These are phyloP conservation scores for Eupsilia transversa DNA, from an alignment of 2,888 invertebrate species.

Conservation along the genomic window DNA sequence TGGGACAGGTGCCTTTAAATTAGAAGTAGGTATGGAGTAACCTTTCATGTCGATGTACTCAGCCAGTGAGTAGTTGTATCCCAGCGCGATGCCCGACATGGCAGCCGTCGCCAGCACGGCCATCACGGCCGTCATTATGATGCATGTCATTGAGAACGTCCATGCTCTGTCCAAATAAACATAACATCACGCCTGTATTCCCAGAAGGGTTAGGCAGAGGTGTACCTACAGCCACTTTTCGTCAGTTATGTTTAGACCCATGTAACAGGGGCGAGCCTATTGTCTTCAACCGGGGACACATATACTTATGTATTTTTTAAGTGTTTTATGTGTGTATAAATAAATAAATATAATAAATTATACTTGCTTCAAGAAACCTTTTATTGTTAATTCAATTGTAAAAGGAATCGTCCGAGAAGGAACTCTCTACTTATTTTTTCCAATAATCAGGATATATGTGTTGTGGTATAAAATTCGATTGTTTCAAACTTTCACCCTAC, in stretches of 20 bases:
- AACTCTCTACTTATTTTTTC: background rate
- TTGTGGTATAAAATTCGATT: background rate
- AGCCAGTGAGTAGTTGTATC: constrained; percentile 86
- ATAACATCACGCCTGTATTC: background rate
- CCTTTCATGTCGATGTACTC: constrained; percentile 86
- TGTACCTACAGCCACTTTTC: background rate
- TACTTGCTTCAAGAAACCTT: background rate
- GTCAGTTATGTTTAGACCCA: background rate
- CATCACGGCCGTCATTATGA: constrained; percentile 80
- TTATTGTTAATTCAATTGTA: background rate
- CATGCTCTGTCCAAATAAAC: constrained; percentile 73
- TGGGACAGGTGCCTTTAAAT: background rate
- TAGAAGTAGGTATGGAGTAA: constrained; percentile 39
- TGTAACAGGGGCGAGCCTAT: too few species aligned
- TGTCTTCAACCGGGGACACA: too few species aligned
- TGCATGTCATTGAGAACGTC: constrained; percentile 84
- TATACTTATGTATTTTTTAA: too few species aligned
- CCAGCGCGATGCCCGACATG: constrained; percentile 84
- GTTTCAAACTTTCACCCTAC: too few species aligned
- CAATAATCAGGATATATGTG: background rate
- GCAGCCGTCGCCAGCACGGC: constrained; percentile 76
- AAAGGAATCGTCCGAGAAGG: background rate
- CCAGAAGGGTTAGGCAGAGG: background rate
- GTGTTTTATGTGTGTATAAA: background rate
- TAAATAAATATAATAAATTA: background rate